Base-by-base conservation (phyloP, 2,888 invertebrate genomes). In the Andrena fulva region DNA sequence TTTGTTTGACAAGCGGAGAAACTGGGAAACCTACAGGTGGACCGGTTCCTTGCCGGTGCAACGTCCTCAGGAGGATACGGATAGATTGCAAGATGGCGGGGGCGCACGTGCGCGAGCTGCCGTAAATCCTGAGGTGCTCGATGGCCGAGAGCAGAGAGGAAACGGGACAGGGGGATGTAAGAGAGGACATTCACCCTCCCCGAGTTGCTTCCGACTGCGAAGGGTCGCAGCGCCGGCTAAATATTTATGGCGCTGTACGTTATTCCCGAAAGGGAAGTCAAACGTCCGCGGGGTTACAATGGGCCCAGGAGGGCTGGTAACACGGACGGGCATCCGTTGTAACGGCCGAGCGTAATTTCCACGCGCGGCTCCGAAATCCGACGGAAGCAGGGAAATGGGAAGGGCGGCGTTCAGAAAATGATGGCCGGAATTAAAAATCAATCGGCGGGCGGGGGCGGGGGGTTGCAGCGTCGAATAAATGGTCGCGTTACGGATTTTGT, bases 231-330 rank as follows among this genome's bases (percentile, higher is more conserved):
- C 24, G 10, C n/a, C 16, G 20, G 63, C 85, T 84, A 89, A 87
- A 89, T 89, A 91, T 90, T 90, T 88, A 90, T 84, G 79, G 66
- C 70, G 70, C 63, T 56, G 77, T 73, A 76, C 68, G 80, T 90
- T 88, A 87, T 88, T 84, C 56, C 72, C 62, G 66, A 69, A 64
- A 72, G 77, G 56, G 66, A 70, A 56, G 56, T 59, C 67, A 33
- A 67, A 67, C 33, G 35, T 56, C 35, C 50, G 42, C n/a, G 59
- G 42, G 59, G 20, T 80, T 73, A 64, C 66, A 67, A 76, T 54
- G 70, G 29, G 1, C n/a, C 2, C 12, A 10, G 16, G 6, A 2
- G n/a, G 3, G 12, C 12, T 35, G 42, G 42, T 24, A 66, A 72
- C 10, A 59, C 27, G 12, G 42, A 0, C 20, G n/a, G 16, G 35